phyloP scores from a whole-genome alignment of 2,113 vertebrate species.

The Cepphus grylle region DNA sequence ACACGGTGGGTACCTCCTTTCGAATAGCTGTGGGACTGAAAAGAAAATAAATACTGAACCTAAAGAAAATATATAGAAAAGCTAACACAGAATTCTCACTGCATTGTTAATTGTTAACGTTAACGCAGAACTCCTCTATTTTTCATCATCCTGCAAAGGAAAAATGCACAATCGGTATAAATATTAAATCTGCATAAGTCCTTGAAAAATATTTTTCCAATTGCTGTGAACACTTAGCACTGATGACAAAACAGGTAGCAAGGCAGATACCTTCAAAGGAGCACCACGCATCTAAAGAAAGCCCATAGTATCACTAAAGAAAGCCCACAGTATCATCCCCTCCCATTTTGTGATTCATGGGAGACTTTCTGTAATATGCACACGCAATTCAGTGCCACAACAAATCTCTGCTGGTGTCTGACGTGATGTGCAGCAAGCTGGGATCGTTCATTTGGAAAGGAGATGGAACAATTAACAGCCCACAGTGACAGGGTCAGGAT shows the following conservation, averaged over 20 bases:
- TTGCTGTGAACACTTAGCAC: background rate
- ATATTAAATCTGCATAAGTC: background rate
- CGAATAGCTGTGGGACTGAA: background rate
- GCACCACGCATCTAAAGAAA: background rate
- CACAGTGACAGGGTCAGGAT: background rate
- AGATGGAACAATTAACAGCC: background rate
- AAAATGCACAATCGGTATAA: background rate
- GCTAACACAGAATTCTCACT: background rate
- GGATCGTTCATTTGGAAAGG: background rate
- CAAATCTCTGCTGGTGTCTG: background rate
- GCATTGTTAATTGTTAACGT: background rate
- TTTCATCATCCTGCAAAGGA: background rate
- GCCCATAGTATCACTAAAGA: background rate
- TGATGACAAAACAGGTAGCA: background rate
- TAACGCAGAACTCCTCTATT: background rate
- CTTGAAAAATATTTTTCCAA: background rate
- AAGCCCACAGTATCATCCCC: background rate
- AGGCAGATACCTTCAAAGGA: background rate
- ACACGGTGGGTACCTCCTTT: background rate
- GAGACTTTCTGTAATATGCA: background rate
- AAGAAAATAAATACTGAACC: slow-evolving; percentile 20
- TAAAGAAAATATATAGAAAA: background rate
- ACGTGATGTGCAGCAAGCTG: background rate
- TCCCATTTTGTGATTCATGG: background rate
- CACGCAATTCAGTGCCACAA: background rate